Evolutionary conservation across 1,140 invertebrate species (phyloP).

Genomic region (Drosophila triauraria): DNA sequence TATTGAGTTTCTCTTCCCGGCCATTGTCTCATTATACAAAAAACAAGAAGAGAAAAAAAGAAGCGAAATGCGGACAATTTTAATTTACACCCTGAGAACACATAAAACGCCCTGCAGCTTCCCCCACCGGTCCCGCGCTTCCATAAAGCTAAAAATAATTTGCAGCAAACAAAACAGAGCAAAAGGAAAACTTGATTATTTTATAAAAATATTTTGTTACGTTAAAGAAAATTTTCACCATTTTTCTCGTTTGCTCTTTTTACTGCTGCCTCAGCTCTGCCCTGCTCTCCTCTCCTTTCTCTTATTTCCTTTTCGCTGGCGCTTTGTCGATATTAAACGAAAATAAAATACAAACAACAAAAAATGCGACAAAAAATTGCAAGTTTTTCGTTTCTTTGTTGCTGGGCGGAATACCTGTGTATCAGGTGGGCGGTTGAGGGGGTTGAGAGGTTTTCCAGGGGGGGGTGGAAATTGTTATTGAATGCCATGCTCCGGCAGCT

Average conservation of each 20-base stretch:
- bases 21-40: conserved; percentile 30
- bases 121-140: not conserved
- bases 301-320: conserved; percentile 44
- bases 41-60: conserved; percentile 1
- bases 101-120: conserved; percentile 16
- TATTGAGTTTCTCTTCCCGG: conserved; percentile 30
- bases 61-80: conserved; percentile 47
- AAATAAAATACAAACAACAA: conserved; percentile 63
- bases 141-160: conserved; percentile 62
- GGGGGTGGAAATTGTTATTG: conserved; percentile 53
- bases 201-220: conserved; percentile 80
- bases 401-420: conserved; percentile 45
- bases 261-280: not conserved
- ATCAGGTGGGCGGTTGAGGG: conserved; percentile 3
- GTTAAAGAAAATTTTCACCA: conserved; percentile 66
- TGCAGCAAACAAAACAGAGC: conserved; percentile 63
- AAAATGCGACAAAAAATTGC: conserved; percentile 65
- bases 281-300: not conserved
- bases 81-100: conserved; percentile 46
- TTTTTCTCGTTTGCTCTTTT: conserved; percentile 43
- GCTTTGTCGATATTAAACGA: conserved; percentile 75
- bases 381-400: conserved; percentile 44
- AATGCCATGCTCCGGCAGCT: conserved; percentile 59
- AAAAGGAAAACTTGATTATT: conserved; percentile 76
- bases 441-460: not conserved